These are phyloP conservation scores for Spinus pinus DNA, from an alignment of 2,797 vertebrate genomes.

Conservation along the genomic window DNA sequence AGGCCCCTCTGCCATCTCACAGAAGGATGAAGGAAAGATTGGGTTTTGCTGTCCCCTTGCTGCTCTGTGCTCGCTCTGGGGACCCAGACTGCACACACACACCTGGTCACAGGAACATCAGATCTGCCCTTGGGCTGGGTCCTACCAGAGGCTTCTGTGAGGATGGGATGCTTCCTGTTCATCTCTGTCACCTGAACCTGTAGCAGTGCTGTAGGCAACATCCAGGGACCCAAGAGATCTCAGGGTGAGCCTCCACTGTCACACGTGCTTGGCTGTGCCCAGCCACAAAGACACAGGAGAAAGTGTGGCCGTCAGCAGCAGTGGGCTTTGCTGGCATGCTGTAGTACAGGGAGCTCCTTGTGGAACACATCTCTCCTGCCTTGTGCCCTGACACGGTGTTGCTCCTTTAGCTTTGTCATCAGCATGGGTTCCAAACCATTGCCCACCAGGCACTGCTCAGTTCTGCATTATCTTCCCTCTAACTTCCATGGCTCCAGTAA, in stretches of 20 bases:
- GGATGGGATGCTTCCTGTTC: accelerated
- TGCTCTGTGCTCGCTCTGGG: accelerated
- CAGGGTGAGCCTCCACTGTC: not conserved
- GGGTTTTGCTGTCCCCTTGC: not conserved
- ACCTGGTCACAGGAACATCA: accelerated
- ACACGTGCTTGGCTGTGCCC: not conserved
- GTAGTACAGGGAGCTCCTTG: not conserved
- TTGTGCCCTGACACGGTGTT: not conserved
- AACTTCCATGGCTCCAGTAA: not conserved
- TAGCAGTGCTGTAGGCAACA: not conserved
- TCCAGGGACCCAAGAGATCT: not conserved
- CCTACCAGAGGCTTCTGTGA: not conserved
- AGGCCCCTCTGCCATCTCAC: accelerated
- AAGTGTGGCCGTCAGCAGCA: not conserved
- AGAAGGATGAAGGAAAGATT: not conserved
- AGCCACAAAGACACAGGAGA: not conserved
- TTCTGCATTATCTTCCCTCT: not conserved
- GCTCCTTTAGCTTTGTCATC: not conserved
- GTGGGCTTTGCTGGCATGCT: not conserved
- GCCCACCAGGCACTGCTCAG: not conserved
- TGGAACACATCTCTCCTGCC: not conserved
- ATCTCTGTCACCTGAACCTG: not conserved
- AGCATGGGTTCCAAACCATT: not conserved
- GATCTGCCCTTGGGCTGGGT: not conserved
- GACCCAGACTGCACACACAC: not conserved